Evolutionary conservation across 2,113 vertebrate species (phyloP), one percentile per base, ranked within the genome.

Genomic region (Stigmatopora nigra): DNA sequence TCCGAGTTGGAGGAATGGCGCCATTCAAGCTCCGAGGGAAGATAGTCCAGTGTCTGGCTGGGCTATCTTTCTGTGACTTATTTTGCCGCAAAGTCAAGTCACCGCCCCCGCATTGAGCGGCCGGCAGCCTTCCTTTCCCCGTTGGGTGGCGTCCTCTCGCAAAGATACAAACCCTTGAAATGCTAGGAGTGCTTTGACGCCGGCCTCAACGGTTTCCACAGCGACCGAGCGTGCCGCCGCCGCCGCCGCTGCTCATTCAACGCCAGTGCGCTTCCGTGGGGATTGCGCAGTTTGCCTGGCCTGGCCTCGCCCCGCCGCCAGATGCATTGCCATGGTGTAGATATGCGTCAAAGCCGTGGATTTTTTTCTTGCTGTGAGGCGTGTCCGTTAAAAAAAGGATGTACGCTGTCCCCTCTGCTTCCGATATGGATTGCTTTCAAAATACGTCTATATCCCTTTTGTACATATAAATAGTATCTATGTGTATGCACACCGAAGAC

Each of bases 31-130:
- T 49, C 35, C 14, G 8, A 10, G 20, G 20, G 61, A 47, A 38
- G 14, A n/a, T 15, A n/a, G n/a, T 17, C 35, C 2, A 31, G 44
- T 46, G 64, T 7, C 12, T 8, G 1, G 38, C 12, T 8, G 1
- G 38, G 38, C 22, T 31, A 9, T 56, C 17, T 57, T 25, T 63
- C 51, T 20, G 17, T 4, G 11, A 15, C 25, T 38, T 45, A 10
- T 60, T 75, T 71, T 73, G 60, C 78, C 51, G 46, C 65, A 25
- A 59, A 77, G 69, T 75, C 64, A 70, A 61, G 71, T 68, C 70
- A 79, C 76, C 84, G 86, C 85, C 84, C 88, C 87, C 85, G 87
- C 88, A 83, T 64, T 78, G 80, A 82, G 78, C 86, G 78, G 80
- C 80, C 75, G 76, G 63, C 65, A 71, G 72, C 66, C 46, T 53